Evolutionary conservation across 2,797 vertebrate genomes (phyloP), one percentile per base, ranked within the genome.

Genomic region (Halcyon chelicuti): DNA sequence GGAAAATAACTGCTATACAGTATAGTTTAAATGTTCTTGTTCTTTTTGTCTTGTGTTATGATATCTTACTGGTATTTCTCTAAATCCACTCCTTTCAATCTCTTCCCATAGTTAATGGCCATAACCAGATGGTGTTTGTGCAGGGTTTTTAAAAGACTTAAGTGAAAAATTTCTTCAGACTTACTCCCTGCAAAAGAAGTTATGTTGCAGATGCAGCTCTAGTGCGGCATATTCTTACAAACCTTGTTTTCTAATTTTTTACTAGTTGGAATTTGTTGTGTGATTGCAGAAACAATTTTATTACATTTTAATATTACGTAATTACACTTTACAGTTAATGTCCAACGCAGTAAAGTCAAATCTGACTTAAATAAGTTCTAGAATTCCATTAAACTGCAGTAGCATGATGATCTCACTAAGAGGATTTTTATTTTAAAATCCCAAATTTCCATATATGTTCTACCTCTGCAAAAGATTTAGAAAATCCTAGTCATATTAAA

Each of bases 61-160:
- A 46, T 51, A 39, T 63, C 62, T 54, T 81, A 63, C 42, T 92
- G 39, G 23, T 71, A 67, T 71, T 71, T 93, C 57, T 86, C 14
- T 40, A 78, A 93, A 86, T 49, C 57, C 70, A 68, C 68, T 73
- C 76, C 65, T 96, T 95, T 94, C 76, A 86, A 54, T 95, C 67
- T 86, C 63, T 84, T 82, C 79, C 49, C 46, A 47, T 62, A 87
- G 86, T 77, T 91, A 91, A 94, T 75, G 78, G 39, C 86, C 77
- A 89, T 88, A 93, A 79, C 61, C 65, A 95, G 79, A 86, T 90
- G 86, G 60, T 3, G 0, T 66, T 94, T 91, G 13, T 73, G 86
- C 88, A 95, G 58, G 63, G 46, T 82, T 93, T 94, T 88, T 80
- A 39, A 71, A 73, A 94, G 85, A 79, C 86, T 81, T 60, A 39